Conservation (phyloP, 2,113 vertebrate genomes). For the Phrynocephalus versicolor region DNA sequence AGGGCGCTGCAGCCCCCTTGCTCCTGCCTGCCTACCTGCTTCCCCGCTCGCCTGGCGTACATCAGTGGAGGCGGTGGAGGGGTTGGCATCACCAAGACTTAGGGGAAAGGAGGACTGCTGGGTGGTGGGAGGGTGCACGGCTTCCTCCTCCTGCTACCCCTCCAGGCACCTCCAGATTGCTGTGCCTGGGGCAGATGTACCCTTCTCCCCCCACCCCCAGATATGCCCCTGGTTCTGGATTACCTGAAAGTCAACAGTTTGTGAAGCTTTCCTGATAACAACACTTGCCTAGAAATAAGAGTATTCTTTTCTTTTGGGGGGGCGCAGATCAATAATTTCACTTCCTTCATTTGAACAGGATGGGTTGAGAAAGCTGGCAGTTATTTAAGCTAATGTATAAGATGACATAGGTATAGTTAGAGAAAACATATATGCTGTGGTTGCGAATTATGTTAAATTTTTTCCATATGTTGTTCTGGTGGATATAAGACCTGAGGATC, state of each 20-base stretch:
- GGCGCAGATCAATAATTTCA: constrained; percentile 28
- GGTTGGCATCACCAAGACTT: no score
- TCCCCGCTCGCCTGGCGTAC: no score
- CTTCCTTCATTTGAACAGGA: background rate
- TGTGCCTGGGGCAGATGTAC: no score
- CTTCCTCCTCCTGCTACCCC: no score
- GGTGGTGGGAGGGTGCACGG: no score
- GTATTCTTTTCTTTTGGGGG: background rate
- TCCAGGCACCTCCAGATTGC: no score
- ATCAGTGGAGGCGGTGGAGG: no score
- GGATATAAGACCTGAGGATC: constrained; percentile 23
- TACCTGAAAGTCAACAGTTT: no score
- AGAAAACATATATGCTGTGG: background rate
- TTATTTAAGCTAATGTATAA: constrained; percentile 49
- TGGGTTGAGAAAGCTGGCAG: constrained; percentile 42
- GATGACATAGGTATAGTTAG: constrained; percentile 40
- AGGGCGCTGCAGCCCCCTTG: no score
- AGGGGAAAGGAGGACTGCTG: no score
- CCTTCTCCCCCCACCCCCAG: background rate
- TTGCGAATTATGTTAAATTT: constrained; percentile 43
- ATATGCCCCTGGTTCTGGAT: no score
- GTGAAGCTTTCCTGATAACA: background rate
- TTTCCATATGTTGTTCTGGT: constrained; percentile 32
- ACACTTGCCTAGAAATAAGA: constrained; percentile 40
- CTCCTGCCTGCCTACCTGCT: no score